phyloP scores from a whole-genome alignment of 1,140 invertebrate genomes.

The Geopemphigus sp. region DNA sequence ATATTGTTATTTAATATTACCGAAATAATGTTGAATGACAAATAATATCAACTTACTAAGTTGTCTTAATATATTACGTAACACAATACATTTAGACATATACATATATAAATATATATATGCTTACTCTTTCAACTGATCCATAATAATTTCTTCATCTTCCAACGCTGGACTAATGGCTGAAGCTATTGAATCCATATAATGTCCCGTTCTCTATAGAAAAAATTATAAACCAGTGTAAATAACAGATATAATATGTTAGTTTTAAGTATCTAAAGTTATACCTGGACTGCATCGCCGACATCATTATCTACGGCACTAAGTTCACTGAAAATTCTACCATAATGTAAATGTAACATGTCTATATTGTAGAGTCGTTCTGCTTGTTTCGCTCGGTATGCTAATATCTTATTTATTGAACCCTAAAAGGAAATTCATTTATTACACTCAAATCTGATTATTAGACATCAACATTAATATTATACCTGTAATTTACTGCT shows the following conservation, averaged over 20 bases:
- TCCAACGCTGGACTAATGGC: slow-evolving; percentile 74
- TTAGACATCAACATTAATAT: neutral
- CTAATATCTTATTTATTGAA: slow-evolving; percentile 44
- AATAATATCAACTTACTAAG: too few species aligned
- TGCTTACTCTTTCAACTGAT: slow-evolving; percentile 76
- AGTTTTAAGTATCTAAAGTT: slow-evolving; percentile 9
- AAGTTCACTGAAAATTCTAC: slow-evolving; percentile 81
- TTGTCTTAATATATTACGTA: too few species aligned
- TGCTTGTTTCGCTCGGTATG: slow-evolving; percentile 17
- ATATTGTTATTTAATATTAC: too few species aligned
- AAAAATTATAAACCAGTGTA: neutral
- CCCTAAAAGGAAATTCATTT: neutral
- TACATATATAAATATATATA: neutral
- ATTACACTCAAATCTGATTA: neutral
- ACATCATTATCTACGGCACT: slow-evolving; percentile 80
- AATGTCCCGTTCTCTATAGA: slow-evolving; percentile 65
- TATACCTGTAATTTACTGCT: slow-evolving; percentile 44
- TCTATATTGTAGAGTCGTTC: slow-evolving; percentile 67
- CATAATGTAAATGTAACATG: slow-evolving; percentile 78
- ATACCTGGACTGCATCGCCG: slow-evolving; percentile 73
- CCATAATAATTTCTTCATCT: slow-evolving; percentile 78
- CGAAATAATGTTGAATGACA: too few species aligned
- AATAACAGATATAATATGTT: slow-evolving; percentile 1
- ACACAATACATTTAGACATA: too few species aligned
- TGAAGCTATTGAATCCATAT: slow-evolving; percentile 74